A percentile compares a stretch with the other conserved stretches of the same genome.
phyloP scores from a whole-genome alignment of 2,113 vertebrate genomes.

The Cololabis saira region DNA sequence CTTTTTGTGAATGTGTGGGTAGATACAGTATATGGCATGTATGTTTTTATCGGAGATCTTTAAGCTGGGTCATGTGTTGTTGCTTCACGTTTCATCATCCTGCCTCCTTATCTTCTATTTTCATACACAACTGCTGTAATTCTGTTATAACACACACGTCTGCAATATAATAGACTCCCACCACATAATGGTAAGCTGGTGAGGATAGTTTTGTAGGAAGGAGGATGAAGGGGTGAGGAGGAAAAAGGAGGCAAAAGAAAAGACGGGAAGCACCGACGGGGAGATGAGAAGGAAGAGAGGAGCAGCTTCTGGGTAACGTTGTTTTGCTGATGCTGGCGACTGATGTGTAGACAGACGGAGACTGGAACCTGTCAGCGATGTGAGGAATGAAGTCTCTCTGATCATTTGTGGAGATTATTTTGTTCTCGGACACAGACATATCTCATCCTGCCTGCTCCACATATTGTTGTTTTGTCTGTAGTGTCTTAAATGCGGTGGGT shows the following conservation, averaged over 20 bases:
- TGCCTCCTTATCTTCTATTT: constrained; percentile 74
- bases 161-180: constrained; percentile 62
- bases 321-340: constrained; percentile 35
- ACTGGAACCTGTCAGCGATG: constrained; percentile 44
- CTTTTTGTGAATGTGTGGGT: constrained; percentile 34
- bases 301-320: constrained; percentile 15
- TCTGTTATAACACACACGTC: constrained; percentile 60
- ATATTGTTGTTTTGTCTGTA: constrained; percentile 62
- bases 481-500: constrained; percentile 25
- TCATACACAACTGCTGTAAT: constrained; percentile 78
- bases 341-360: constrained; percentile 42
- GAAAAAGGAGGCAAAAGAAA: constrained; percentile 38
- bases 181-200: constrained; percentile 63
- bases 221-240: constrained; percentile 49
- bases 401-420: constrained; percentile 57
- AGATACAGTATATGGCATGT: constrained; percentile 51
- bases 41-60: constrained; percentile 78
- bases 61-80: constrained; percentile 78
- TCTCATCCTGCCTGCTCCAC: constrained; percentile 42
- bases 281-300: constrained; percentile 32
- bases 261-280: constrained; percentile 15
- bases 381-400: constrained; percentile 60
- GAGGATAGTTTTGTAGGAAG: constrained; percentile 69
- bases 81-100: constrained; percentile 81
- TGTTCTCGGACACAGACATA: constrained; percentile 19